A percentile compares a stretch with the other conserved stretches of the same genome.
These are phyloP conservation scores for Leistus spinibarbis DNA, from an alignment of 2,888 invertebrate genomes.

Conservation along the genomic window DNA sequence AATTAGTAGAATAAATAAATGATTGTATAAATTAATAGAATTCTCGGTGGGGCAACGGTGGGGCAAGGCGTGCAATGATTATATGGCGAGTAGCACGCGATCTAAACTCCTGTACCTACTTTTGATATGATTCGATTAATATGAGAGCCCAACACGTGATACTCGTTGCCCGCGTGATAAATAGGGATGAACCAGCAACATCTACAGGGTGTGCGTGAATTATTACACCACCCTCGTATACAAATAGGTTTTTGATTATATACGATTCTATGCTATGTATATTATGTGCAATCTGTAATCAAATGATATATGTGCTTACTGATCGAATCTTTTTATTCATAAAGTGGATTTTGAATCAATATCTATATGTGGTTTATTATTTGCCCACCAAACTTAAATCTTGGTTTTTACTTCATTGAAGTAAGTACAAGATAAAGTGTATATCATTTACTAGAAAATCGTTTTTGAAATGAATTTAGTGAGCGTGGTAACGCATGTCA, in stretches of 20 bases:
- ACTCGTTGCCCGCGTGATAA: slow-evolving; percentile 51
- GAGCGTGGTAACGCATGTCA: no score
- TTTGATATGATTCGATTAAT: slow-evolving; percentile 49
- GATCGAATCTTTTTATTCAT: no score
- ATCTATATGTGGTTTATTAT: no score
- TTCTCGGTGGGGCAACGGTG: neutral
- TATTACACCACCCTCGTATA: slow-evolving; percentile 31
- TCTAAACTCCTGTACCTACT: neutral
- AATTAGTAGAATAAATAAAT: neutral
- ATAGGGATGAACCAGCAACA: slow-evolving; percentile 37
- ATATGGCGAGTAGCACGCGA: neutral
- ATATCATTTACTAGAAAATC: no score
- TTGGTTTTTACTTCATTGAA: no score
- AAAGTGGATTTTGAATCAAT: no score
- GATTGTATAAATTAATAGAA: neutral
- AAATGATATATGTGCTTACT: no score
- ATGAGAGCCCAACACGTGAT: slow-evolving; percentile 55
- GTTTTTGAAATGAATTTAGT: no score
- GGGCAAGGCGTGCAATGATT: neutral
- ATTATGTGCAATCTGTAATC: no score
- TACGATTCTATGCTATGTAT: slow-evolving; percentile 24
- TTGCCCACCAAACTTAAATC: no score
- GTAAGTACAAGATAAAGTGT: no score
- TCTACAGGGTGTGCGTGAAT: slow-evolving; percentile 21
- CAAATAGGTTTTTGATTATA: slow-evolving; percentile 37